Evolutionary conservation across 2,888 invertebrate genomes (phyloP), one percentile per base, ranked within the genome.

Genomic region (Zaprionus bogoriensis): DNA sequence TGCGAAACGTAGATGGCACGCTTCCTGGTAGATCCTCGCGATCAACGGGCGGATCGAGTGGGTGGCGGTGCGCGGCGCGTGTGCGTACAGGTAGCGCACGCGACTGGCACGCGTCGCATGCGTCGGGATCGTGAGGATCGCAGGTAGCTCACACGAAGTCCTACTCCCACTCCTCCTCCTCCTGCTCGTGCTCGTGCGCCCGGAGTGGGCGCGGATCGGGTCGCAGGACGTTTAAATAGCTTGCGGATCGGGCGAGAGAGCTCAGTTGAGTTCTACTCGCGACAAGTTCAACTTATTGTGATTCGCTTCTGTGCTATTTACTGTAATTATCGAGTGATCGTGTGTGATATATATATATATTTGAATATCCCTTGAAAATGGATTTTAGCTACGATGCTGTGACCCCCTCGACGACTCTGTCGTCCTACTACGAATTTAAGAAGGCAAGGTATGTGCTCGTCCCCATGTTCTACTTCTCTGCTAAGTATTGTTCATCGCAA

Each of bases 221-320:
- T 38, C 17, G 6, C 6, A 14, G 47, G 51, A 30, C 52, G 25
- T 51, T 79, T 86, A 80, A 86, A 86, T 86, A 86, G 74, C 46
- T 39, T 42, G 54, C 3, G 14, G 6, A 25, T 4, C 12, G 14
- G 1, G 51, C 4, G 4, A 23, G 32, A 25, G 41, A 55, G 59
- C 59, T 80, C 80, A 86, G 84, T 80, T 60, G 86, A 86, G 84
- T 86, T 74, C 38, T 63, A 80, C 84, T 86, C 86, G 14, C 51
- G 67, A 54, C 86, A 80, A 86, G 80, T 86, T 27, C 62, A 80
- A 83, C 80, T 80, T 85, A 80, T 77, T 41, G 57, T 55, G 54
- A 54, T 55, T 32, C 19, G 30, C 14, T 52, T 71, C 79, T 67
- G 71, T 71, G 55, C 22, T 45, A 41, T 39, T 23, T 17, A 25